A percentile compares a stretch with the other conserved stretches of the same genome.
phyloP scores from a whole-genome alignment of 2,113 vertebrate genomes.

The Callopanchax toddi region DNA sequence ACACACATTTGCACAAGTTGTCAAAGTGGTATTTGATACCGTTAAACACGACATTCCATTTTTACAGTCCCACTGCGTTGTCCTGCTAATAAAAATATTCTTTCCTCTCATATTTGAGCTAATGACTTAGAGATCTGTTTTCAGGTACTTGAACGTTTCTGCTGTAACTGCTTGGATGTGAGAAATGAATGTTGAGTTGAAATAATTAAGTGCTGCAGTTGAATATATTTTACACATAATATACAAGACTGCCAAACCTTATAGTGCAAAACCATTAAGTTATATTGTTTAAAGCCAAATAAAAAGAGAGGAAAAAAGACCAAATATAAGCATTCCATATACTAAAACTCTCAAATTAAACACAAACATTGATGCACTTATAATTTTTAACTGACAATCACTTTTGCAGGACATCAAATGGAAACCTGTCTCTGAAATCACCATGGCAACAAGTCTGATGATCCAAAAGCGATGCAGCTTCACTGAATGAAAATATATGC shows the following conservation, averaged over 20 bases:
- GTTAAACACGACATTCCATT: conserved; percentile 1
- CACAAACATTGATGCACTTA: conserved; percentile 47
- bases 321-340: conserved; percentile 49
- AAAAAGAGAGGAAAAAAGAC: conserved; percentile 13
- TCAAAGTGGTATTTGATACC: conserved; percentile 2
- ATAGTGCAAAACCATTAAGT: conserved; percentile 29
- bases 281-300: conserved; percentile 17
- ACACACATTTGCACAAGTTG: not conserved
- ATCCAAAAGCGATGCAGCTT: conserved; percentile 44
- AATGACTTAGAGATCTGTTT: conserved; percentile 42
- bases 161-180: conserved; percentile 27
- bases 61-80: conserved; percentile 8
- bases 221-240: conserved; percentile 14
- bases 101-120: conserved; percentile 2
- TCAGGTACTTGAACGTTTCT: conserved; percentile 28
- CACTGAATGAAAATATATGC: conserved; percentile 46
- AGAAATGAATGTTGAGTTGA: conserved; percentile 57
- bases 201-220: conserved; percentile 46
- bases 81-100: conserved; percentile 16
- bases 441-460: conserved; percentile 47
- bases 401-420: conserved; percentile 39
- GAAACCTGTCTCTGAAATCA: conserved; percentile 39
- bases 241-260: conserved; percentile 28
- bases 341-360: conserved; percentile 37
- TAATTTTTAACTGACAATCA: conserved; percentile 35